Evolutionary conservation across 2,113 vertebrate species (phyloP), one percentile per base, ranked within the genome.

Genomic region (Macroglossus sobrinus): DNA sequence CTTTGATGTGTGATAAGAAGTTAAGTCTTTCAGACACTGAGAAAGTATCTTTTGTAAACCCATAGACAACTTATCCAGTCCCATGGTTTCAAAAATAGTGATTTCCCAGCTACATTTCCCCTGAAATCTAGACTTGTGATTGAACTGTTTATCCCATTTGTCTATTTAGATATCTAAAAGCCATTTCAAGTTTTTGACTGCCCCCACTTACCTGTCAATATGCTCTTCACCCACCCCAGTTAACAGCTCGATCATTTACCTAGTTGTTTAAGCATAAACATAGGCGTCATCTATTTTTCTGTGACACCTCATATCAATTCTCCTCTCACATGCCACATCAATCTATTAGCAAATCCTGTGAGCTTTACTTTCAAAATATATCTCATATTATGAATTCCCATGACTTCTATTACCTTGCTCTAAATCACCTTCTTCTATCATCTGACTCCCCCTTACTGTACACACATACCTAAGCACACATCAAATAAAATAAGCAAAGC

Each of bases 351-450:
- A 91, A 80, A 86, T 87, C 30, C 57, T 95, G 47, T 12, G 66
- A 85, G 33, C 30, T 95, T 95, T 33, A 61, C 72, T 53, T 84
- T 84, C 80, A 94, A 91, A 84, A 68, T 61, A 21, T 72, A 57
- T 55, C 43, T 64, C 26, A 74, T 24, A 33, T 5, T 50, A n/a
- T 84, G 87, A 76, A 69, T 90, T 90, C 16, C 68, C 61, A 90
- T 68, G 35, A 74, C 45, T 38, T 76, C 4, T 0, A 21, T 80
- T 55, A 55, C 72, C 14, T 14, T 63, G 26, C 28, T 38, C 7
- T 28, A 78, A 89, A 40, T 57, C 38, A n/a, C 76, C 24, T 22
- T 50, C 2, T 82, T 92, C 21, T 81, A 9, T 84, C 55, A 82
- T 43, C 24, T 38, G 30, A 66, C 47, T 50, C 30, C 2, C 14